A percentile compares a stretch with the other conserved stretches of the same genome.
These are phyloP conservation scores for Pipistrellus pygmaeus DNA, from an alignment of 2,797 vertebrate species.

Conservation along the genomic window DNA sequence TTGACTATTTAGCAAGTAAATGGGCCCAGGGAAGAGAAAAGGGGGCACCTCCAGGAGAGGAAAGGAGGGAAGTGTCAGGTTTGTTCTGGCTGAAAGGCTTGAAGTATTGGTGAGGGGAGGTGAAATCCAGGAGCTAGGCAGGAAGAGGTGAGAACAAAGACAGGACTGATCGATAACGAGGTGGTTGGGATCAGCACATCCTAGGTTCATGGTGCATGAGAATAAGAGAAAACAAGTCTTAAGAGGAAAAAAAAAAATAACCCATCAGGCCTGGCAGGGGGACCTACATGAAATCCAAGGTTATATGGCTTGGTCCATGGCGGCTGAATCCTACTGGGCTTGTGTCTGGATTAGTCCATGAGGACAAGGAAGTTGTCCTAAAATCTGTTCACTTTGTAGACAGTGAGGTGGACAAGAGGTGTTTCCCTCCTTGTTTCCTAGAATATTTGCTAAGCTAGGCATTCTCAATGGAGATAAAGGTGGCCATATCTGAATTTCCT, in stretches of 20 bases:
- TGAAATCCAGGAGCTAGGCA: background rate
- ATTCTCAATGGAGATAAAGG: background rate
- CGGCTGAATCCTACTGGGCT: background rate
- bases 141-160: background rate
- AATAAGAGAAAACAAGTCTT: background rate
- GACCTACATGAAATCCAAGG: background rate
- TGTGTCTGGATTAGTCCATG: background rate
- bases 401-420: background rate
- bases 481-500: background rate
- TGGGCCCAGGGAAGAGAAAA: background rate
- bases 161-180: background rate
- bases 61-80: background rate
- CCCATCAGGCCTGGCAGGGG: background rate
- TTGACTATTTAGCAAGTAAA: background rate
- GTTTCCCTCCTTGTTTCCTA: background rate
- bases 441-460: background rate
- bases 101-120: background rate
- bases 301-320: rapidly evolving
- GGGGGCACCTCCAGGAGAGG: background rate
- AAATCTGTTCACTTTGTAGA: background rate
- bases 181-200: background rate
- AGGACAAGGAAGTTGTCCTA: background rate
- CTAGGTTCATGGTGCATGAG: background rate
- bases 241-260: background rate
- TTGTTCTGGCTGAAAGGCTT: background rate